Conservation (phyloP, 2,888 invertebrate species). For the Seira sanloemensis region DNA sequence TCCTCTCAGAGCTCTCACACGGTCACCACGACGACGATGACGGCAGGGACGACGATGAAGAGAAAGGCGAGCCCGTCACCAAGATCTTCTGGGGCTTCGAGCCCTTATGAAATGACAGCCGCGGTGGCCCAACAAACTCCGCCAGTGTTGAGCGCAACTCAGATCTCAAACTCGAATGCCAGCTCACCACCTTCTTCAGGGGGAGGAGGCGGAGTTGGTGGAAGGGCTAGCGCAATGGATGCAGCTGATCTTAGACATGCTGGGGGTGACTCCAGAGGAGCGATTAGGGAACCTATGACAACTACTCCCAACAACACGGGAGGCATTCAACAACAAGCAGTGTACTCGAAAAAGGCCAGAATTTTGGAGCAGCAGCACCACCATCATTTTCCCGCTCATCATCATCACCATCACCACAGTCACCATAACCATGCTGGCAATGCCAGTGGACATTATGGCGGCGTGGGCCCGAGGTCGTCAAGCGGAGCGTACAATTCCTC, state of each 20-base stretch:
- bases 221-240: conserved; percentile 18
- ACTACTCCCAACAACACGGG: conserved; percentile 22
- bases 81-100: conserved; percentile 37
- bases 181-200: conserved; percentile 42
- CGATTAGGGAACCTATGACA: background rate
- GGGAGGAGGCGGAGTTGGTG: background rate
- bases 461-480: conserved; percentile 9
- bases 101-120: conserved; percentile 43
- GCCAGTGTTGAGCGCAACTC: conserved; percentile 31
- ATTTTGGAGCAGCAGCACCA: conserved; percentile 66
- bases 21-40: conserved; percentile 49
- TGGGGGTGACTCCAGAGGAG: conserved; percentile 14
- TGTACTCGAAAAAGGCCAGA: conserved; percentile 71
- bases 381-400: conserved; percentile 40
- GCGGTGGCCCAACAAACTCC: conserved; percentile 24
- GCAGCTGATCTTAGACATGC: conserved; percentile 9
- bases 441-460: conserved; percentile 8
- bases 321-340: conserved; percentile 35
- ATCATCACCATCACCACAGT: conserved; percentile 33
- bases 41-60: conserved; percentile 45
- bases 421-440: conserved; percentile 30
- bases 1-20: conserved; percentile 86
- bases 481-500: conserved; percentile 38
- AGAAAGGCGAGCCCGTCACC: conserved; percentile 42
- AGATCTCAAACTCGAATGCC: conserved; percentile 61